Conservation (phyloP, 1,140 invertebrate genomes). For the Hermetia illucens region DNA sequence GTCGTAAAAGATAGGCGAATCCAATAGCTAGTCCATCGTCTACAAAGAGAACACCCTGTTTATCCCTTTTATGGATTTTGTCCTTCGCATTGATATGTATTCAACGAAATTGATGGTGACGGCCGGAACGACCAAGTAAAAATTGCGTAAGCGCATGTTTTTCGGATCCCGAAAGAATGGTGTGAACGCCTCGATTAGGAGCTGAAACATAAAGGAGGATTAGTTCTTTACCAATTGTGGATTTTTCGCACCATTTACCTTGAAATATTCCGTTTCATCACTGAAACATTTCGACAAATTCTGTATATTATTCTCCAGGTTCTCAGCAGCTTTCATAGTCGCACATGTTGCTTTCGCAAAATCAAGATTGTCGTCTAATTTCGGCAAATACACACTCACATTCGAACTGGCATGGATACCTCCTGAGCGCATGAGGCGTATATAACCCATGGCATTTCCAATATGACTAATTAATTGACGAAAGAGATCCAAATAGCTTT, state of each 20-base stretch:
- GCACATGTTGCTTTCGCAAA: constrained; percentile 48
- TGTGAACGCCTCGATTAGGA: constrained; percentile 86
- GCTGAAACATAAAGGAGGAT: constrained; percentile 29
- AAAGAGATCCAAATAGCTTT: constrained; percentile 88
- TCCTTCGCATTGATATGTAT: constrained; percentile 84
- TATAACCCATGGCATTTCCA: constrained; percentile 93
- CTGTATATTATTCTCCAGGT: constrained; percentile 61
- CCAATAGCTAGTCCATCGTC: constrained; percentile 99
- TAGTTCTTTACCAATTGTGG: neutral
- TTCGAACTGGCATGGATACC: constrained; percentile 84
- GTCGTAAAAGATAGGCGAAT: constrained; percentile 53
- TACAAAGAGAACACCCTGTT: constrained; percentile 68
- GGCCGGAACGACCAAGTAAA: constrained; percentile 87
- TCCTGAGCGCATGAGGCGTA: constrained; percentile 86
- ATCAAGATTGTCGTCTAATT: constrained; percentile 53
- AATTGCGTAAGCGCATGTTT: constrained; percentile 84
- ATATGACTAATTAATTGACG: constrained; percentile 85
- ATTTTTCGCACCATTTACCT: too few species aligned
- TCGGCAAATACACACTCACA: constrained; percentile 79
- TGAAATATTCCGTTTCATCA: constrained; percentile 91
- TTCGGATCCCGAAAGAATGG: constrained; percentile 73
- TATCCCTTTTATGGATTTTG: constrained; percentile 61
- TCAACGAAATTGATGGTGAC: constrained; percentile 92
- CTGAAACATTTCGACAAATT: constrained; percentile 76
- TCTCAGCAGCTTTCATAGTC: constrained; percentile 49